Evolutionary conservation across 2,113 vertebrate species (phyloP), one percentile per base, ranked within the genome.

Genomic region (Meriones unguiculatus): DNA sequence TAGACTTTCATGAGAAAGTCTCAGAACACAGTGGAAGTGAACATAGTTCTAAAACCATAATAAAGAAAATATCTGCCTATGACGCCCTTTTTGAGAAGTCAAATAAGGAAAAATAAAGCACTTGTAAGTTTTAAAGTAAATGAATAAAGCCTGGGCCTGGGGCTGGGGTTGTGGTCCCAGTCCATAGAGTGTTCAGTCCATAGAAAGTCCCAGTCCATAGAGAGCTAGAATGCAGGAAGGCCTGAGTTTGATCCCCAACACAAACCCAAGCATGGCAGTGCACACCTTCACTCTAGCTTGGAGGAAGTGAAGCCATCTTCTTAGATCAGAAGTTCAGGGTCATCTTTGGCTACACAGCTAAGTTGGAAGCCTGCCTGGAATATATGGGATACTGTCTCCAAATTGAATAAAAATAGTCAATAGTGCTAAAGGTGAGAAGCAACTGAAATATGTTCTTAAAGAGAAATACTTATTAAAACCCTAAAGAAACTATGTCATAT

Each of bases 401-500:
- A 86, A 52, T 50, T 52, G n/a, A 24, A 52, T 69, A 22, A 52
- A 54, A 87, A 70, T 52, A 22, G 65, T 6, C 54, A 38, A 82
- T 12, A 81, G 50, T 35, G 41, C 38, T 87, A 24, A 69, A 87
- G 46, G 17, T 54, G 32, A 70, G 32, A 24, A 52, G 69, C 32
- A 54, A 35, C 12, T 54, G 6, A 52, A 87, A 86, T 52, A 17
- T 14, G 1, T 2, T 65, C 18, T 65, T 65, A 5, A 50, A 69
- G 11, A n/a, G 6, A 52, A 70, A 24, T 52, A 35, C 24, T 14
- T 69, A 52, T 69, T 25, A 91, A 91, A 89, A 87, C 5, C n/a
- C 41, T 77, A 81, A 87, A 75, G n/a, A 76, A 96, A 95, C 80
- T 64, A 75, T 77, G 35, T 25, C 73, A 87, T 93, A 78, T 7